Evolutionary conservation across 2,797 vertebrate species (phyloP).

Genomic region (Acestrorhynchus altus): DNA sequence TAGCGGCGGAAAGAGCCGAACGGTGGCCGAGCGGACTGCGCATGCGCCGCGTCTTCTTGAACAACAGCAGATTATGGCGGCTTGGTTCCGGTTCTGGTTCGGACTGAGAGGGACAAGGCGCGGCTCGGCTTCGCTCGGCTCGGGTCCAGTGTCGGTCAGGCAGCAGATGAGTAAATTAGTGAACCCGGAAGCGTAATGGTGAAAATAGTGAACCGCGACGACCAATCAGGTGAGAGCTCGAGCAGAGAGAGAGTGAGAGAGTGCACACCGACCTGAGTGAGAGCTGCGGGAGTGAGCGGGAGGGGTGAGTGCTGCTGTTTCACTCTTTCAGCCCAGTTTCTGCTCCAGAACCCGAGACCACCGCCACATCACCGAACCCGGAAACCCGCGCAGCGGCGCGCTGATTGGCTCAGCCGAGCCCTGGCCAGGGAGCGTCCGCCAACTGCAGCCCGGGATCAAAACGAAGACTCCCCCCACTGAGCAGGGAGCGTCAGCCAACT

Average conservation of each 20-base stretch:
- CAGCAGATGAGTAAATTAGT: constrained; percentile 34
- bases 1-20: constrained; percentile 64
- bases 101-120: background rate
- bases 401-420: constrained; percentile 72
- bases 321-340: constrained; percentile 65
- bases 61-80: constrained; percentile 66
- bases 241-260: constrained; percentile 31
- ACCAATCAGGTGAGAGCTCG: too few species aligned
- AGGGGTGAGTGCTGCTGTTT: too few species aligned
- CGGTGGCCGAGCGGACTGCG: constrained; percentile 70
- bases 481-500: background rate
- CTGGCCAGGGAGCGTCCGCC: constrained; percentile 63
- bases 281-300: constrained; percentile 59
- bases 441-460: constrained; percentile 26
- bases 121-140: constrained; percentile 21
- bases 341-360: constrained; percentile 72
- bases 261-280: constrained; percentile 70
- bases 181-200: constrained; percentile 26
- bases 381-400: constrained; percentile 73
- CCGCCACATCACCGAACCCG: constrained; percentile 85
- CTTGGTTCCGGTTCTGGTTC: constrained; percentile 46
- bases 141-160: too few species aligned
- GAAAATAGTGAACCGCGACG: background rate
- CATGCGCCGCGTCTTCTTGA: constrained; percentile 73
- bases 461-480: background rate